These are phyloP conservation scores for Clarias batrachus DNA, from an alignment of 2,113 vertebrate genomes.

Conservation along the genomic window DNA sequence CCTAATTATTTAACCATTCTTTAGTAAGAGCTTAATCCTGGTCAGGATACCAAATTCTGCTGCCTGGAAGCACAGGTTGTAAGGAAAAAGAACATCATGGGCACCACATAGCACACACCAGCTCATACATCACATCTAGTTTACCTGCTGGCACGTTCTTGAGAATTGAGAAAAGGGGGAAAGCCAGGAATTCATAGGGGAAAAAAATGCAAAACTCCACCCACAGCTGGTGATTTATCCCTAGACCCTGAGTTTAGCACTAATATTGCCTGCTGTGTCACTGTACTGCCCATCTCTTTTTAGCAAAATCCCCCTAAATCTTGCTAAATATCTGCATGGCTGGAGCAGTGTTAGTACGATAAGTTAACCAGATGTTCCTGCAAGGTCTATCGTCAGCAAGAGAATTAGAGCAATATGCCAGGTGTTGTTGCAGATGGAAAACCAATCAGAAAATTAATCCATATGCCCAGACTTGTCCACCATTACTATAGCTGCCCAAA, in stretches of 20 bases:
- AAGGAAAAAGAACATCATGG: no score
- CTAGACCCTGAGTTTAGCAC: neutral
- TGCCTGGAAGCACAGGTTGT: neutral
- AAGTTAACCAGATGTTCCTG: neutral
- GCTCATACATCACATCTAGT: neutral
- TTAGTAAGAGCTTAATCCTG: neutral
- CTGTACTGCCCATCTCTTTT: neutral
- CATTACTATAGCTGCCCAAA: neutral
- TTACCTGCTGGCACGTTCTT: neutral
- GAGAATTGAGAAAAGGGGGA: neutral
- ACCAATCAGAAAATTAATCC: constrained; percentile 4
- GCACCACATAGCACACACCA: neutral
- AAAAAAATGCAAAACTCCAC: neutral
- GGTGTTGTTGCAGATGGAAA: constrained; percentile 13
- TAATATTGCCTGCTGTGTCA: neutral
- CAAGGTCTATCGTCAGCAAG: neutral
- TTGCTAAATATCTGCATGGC: neutral
- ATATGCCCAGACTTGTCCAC: neutral
- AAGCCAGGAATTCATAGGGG: neutral
- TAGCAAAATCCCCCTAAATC: neutral
- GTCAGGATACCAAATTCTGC: neutral
- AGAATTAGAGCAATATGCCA: neutral
- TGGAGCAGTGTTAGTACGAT: neutral
- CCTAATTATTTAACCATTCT: neutral
- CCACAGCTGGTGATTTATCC: neutral